A percentile compares a stretch with the other conserved stretches of the same genome.
Conservation (phyloP, 2,888 invertebrate genomes). For the Carcina quercana region DNA sequence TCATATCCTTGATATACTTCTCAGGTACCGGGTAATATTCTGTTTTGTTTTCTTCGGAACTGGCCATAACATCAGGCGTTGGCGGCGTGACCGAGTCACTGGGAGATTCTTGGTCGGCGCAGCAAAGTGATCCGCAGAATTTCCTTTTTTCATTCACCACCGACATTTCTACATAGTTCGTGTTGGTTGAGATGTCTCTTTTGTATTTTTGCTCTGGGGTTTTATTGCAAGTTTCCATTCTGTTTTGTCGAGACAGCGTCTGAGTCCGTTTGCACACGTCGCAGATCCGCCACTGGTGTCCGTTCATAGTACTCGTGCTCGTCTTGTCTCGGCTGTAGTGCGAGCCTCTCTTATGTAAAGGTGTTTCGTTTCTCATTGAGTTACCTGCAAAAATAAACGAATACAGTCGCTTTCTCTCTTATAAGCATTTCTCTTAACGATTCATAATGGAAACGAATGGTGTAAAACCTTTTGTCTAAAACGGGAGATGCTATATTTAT, state of each 20-base stretch:
- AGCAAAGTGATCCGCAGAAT: slow-evolving; percentile 4
- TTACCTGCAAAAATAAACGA: slow-evolving; percentile 37
- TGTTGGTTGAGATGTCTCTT: not conserved
- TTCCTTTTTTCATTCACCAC: not conserved
- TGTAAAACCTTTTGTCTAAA: too few species aligned
- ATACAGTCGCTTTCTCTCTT: too few species aligned
- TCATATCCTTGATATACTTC: slow-evolving; percentile 41
- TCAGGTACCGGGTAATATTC: slow-evolving; percentile 54
- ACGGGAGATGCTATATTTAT: too few species aligned
- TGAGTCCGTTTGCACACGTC: slow-evolving; percentile 1
- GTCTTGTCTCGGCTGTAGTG: slow-evolving; percentile 15
- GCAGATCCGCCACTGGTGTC: slow-evolving; percentile 1
- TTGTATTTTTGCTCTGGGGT: not conserved
- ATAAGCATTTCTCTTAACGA: too few species aligned
- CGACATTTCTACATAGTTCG: too few species aligned
- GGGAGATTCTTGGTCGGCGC: slow-evolving; percentile 38
- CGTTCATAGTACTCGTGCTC: not conserved
- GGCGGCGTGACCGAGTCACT: slow-evolving; percentile 31
- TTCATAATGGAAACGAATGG: too few species aligned
- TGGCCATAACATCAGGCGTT: slow-evolving; percentile 21
- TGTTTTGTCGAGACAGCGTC: not conserved
- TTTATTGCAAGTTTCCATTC: not conserved
- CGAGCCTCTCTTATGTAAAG: slow-evolving; percentile 14
- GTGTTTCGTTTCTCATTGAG: slow-evolving; percentile 35
- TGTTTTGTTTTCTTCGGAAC: slow-evolving; percentile 46